Evolutionary conservation across 1,140 invertebrate genomes (phyloP), one percentile per base, ranked within the genome.

Genomic region (Neuroterus valhalla): DNA sequence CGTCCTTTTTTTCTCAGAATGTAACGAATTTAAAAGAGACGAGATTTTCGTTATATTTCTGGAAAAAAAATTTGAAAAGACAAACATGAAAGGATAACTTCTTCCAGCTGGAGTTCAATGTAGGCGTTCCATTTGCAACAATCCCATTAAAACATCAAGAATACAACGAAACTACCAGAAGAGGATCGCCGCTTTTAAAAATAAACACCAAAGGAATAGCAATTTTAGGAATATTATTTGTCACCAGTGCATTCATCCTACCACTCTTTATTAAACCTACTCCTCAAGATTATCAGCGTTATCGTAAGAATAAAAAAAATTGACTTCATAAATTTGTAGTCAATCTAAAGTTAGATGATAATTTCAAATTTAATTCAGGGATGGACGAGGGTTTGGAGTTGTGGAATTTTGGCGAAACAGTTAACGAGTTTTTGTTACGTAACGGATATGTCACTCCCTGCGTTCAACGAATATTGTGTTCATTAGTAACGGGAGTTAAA

Each of bases 361-460:
- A 38, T 38, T 38, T 62, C 6, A n/a, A 38, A 38, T 31, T 31
- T 15, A 46, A 21, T 46, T 42, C 38, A 76, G 75, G 71, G 50
- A 38, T 45, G 48, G 67, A 78, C 23, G n/a, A 70, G 52, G 70
- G 50, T 48, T 14, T 50, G 0, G 74, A 83, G 48, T 74, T 79
- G 70, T 71, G 26, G n/a, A 68, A 79, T 46, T 67, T 84, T 62
- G 81, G 82, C 14, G 71, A 82, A 48, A 43, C 77, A 14, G 23
- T 88, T 12, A 84, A 85, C 8, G 84, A 88, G 14, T 75, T 88
- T n/a, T 43, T 87, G 21, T 81, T 84, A 3, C 71, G 79, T 38
- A 86, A 89, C 48, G 85, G 80, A 67, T 81, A 86, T 26, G 46
- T 88, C 2, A 77, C 83, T 0, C 83, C 86, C 0, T 91, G 90